Conservation (phyloP, 2,113 vertebrate species). For the Saimiri boliviensis region DNA sequence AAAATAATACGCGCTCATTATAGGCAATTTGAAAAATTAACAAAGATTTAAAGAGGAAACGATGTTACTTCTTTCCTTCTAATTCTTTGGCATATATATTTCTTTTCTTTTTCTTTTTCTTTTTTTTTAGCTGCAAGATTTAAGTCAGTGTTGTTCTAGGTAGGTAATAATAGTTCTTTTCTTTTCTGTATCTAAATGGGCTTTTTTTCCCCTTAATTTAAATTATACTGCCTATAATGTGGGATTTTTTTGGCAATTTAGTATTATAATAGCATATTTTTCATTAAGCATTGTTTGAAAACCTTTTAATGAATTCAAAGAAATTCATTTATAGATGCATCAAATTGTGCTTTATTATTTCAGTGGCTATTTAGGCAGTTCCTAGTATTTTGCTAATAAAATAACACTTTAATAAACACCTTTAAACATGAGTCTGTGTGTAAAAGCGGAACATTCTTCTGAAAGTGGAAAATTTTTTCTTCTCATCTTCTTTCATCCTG, state of each 20-base stretch:
- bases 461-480: neutral
- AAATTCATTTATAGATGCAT: slow-evolving; percentile 1
- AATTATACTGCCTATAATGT: neutral
- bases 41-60: neutral
- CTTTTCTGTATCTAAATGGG: neutral
- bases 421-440: neutral
- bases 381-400: slow-evolving; percentile 8
- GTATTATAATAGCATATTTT: neutral
- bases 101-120: neutral
- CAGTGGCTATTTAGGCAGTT: neutral
- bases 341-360: neutral
- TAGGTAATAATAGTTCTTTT: neutral
- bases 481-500: neutral
- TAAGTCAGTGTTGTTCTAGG: too few relatives aligned
- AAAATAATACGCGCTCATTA: neutral
- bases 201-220: slow-evolving; percentile 18
- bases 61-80: neutral
- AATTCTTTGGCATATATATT: neutral
- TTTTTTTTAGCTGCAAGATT: too few relatives aligned
- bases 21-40: slow-evolving; percentile 7
- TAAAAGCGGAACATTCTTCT: neutral
- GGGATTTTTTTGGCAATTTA: neutral
- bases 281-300: slow-evolving; percentile 18
- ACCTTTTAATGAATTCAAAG: slow-evolving; percentile 18
- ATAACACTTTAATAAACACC: neutral